Evolutionary conservation across 2,113 vertebrate genomes (phyloP), one percentile per base, ranked within the genome.

Genomic region (Microcebus murinus): DNA sequence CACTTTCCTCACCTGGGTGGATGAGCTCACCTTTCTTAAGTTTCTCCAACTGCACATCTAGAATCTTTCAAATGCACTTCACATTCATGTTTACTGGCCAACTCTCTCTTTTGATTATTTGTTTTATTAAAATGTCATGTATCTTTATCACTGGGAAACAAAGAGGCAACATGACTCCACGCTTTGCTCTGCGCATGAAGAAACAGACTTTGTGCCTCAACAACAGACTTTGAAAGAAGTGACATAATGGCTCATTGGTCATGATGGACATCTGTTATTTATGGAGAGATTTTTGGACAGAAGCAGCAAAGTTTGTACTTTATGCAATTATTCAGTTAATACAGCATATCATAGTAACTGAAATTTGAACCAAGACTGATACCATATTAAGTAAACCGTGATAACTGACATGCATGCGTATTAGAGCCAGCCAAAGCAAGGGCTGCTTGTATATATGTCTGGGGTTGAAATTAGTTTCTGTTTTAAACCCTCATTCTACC

Each of bases 381-480:
- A 57, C 50, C 68, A 68, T 29, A 29, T 82, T 73, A n/a, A 21
- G 68, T 91, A 68, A 82, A 50, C n/a, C 20, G 1, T 8, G 25
- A 48, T 55, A 83, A 50, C 6, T 83, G 93, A 39, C 31, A 52
- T 25, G 39, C 27, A 14, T 21, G 36, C n/a, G 7, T 87, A 39
- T 50, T 80, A 96, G 59, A 90, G 67, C 61, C 6, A 39, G 50
- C 21, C 20, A 80, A 67, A 81, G 27, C 27, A 76, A 81, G 67
- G 42, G 42, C 73, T 34, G 8, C 45, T 17, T 68, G 18, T n/a
- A 29, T 65, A 57, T 18, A 88, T 68, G 42, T 85, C 42, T 82
- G 42, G 65, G 76, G 57, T n/a, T 92, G 63, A 76, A 95, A 79
- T 77, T 45, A 91, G 79, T 68, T 97, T 87, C 52, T 14, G 21